Conservation (phyloP, 1,140 invertebrate species). For the Drosophila ogumai region DNA sequence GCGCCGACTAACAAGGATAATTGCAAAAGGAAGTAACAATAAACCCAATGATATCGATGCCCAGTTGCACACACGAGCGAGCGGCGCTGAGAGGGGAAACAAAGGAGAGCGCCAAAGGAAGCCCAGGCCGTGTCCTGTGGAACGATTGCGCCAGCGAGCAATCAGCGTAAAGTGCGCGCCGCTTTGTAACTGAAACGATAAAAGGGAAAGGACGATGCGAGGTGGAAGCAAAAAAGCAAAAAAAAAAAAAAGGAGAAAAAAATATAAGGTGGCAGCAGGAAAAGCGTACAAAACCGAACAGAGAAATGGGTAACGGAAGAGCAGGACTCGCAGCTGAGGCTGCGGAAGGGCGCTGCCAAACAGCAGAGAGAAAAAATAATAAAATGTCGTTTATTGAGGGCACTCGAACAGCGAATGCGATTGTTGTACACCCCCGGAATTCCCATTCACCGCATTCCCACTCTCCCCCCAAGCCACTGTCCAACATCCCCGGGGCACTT, state of each 20-base stretch:
- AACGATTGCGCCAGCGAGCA: constrained; percentile 76
- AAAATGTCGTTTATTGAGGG: constrained; percentile 80
- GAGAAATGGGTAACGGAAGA: constrained; percentile 32
- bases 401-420: constrained; percentile 52
- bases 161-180: constrained; percentile 81
- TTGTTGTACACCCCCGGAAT: constrained; percentile 58
- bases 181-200: constrained; percentile 82
- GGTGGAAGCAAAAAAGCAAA: constrained; percentile 2
- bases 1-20: constrained; percentile 76
- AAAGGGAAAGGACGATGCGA: constrained; percentile 39
- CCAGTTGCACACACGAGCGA: constrained; percentile 20
- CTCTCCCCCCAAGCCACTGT: not conserved
- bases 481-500: constrained; percentile 8
- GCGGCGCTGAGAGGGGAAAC: constrained; percentile 7
- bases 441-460: constrained; percentile 8
- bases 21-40: constrained; percentile 82
- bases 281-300: constrained; percentile 43
- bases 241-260: constrained; percentile 1
- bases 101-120: constrained; percentile 32
- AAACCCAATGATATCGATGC: constrained; percentile 81
- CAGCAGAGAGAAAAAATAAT: constrained; percentile 59
- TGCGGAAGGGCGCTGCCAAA: constrained; percentile 13
- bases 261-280: constrained; percentile 14
- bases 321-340: not conserved
- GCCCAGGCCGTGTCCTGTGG: constrained; percentile 46